phyloP scores from a whole-genome alignment of 2,888 invertebrate species.

The Ypsolopha sequella region DNA sequence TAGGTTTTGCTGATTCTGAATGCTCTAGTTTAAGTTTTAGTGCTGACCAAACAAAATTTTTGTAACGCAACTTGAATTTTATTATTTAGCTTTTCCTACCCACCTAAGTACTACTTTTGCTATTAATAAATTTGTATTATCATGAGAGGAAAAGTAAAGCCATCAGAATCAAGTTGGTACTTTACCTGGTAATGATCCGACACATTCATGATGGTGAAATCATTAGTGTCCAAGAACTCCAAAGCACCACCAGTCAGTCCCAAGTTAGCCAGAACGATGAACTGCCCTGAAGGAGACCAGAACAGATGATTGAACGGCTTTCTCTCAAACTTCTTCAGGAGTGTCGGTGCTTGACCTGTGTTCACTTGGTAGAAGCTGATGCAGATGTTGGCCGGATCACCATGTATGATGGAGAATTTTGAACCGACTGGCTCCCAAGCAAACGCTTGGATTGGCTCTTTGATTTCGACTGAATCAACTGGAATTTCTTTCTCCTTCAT shows the following conservation, averaged over 20 bases:
- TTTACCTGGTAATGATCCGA: conserved; percentile 90
- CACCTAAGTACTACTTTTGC: too few relatives aligned
- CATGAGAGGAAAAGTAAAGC: too few relatives aligned
- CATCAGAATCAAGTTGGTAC: too few relatives aligned
- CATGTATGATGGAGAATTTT: conserved; percentile 97
- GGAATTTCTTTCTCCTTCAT: conserved; percentile 98
- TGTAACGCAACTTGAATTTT: too few relatives aligned
- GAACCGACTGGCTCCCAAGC: conserved; percentile 98
- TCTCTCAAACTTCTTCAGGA: conserved; percentile 90
- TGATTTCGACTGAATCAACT: conserved; percentile 96
- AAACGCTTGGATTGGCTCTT: conserved; percentile 93
- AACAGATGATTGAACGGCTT: conserved; percentile 92
- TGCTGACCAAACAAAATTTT: too few relatives aligned
- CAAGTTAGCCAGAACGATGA: conserved; percentile 93
- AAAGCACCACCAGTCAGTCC: conserved; percentile 87
- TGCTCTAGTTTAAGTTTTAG: too few relatives aligned
- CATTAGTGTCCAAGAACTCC: conserved; percentile 96
- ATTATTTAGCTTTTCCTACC: too few relatives aligned
- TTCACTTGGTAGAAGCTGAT: conserved; percentile 93
- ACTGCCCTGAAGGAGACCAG: conserved; percentile 97
- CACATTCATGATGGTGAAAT: conserved; percentile 94
- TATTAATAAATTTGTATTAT: too few relatives aligned
- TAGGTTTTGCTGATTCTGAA: too few relatives aligned
- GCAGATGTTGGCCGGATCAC: conserved; percentile 84
- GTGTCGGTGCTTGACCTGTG: conserved; percentile 88